Evolutionary conservation across 2,113 vertebrate species (phyloP).

Genomic region (Genyomyrus donnyi): DNA sequence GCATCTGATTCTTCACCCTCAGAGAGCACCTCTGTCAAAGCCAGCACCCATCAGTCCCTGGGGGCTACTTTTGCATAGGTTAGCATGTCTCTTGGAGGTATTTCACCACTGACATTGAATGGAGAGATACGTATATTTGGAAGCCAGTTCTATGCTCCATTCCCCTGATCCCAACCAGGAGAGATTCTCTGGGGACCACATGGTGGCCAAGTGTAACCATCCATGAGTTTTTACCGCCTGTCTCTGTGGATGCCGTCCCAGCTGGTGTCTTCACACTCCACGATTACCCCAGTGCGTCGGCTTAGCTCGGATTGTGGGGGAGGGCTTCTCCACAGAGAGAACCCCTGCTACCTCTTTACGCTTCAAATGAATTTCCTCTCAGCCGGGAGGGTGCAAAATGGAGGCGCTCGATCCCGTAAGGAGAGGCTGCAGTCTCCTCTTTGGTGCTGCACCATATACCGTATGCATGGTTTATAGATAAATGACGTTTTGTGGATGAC

Average conservation of each 20-base stretch:
- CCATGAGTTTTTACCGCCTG: not conserved
- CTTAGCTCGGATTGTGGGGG: not conserved
- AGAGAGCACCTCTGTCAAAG: not conserved
- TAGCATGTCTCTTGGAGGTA: not conserved
- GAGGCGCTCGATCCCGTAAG: not conserved
- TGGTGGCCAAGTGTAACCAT: not conserved
- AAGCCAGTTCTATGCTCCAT: not conserved
- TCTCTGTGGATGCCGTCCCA: not conserved
- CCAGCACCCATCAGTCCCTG: not conserved
- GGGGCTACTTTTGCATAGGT: not conserved
- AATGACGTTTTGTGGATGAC: not conserved
- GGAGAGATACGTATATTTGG: not conserved
- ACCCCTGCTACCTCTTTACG: not conserved
- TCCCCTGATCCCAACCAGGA: not conserved
- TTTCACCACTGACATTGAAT: not conserved
- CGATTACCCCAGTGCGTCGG: not conserved
- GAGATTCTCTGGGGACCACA: not conserved
- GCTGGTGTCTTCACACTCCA: not conserved
- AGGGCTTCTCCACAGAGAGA: not conserved
- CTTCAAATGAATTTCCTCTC: slow-evolving; percentile 11
- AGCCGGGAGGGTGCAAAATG: slow-evolving; percentile 6
- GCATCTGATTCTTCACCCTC: not conserved
- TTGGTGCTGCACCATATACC: not conserved
- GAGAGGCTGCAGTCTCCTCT: not conserved
- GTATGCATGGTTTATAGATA: not conserved